Conservation (phyloP, 2,113 vertebrate genomes). For the Gulo gulo region DNA sequence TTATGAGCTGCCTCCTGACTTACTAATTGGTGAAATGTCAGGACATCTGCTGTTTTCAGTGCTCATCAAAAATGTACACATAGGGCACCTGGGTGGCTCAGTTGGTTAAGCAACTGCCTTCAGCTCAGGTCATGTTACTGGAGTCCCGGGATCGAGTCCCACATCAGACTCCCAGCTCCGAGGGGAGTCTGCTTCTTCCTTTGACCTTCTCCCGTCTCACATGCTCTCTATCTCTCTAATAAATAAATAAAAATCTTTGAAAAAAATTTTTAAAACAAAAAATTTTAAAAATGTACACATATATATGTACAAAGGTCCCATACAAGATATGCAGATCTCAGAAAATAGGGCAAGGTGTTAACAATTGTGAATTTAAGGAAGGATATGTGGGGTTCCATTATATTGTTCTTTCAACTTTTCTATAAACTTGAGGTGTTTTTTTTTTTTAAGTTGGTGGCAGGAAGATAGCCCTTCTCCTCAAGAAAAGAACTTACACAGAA, state of each 20-base stretch:
- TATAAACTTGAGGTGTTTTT: not conserved
- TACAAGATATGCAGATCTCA: not conserved
- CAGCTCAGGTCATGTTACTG: accelerated
- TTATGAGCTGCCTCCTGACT: not conserved
- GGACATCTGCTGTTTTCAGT: not conserved
- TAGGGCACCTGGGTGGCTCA: not conserved
- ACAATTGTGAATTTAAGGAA: constrained; percentile 15
- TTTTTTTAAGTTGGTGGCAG: not conserved
- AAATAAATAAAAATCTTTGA: too few relatives aligned
- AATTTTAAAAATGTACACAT: too few relatives aligned
- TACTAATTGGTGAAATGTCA: not conserved
- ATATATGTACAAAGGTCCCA: not conserved
- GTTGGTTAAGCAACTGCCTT: not conserved
- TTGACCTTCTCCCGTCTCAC: too few relatives aligned
- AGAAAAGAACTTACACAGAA: not conserved
- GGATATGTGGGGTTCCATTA: not conserved
- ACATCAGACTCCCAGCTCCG: not conserved
- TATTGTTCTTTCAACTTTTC: constrained; percentile 7
- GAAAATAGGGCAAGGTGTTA: not conserved
- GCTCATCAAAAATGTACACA: not conserved
- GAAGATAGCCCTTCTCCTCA: not conserved
- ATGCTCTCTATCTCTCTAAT: not conserved
- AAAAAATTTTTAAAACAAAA: too few relatives aligned
- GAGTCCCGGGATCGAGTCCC: not conserved
- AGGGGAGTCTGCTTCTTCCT: not conserved